Evolutionary conservation across 2,113 vertebrate genomes (phyloP), one percentile per base, ranked within the genome.

Genomic region (Brachypodius melanocephalos): DNA sequence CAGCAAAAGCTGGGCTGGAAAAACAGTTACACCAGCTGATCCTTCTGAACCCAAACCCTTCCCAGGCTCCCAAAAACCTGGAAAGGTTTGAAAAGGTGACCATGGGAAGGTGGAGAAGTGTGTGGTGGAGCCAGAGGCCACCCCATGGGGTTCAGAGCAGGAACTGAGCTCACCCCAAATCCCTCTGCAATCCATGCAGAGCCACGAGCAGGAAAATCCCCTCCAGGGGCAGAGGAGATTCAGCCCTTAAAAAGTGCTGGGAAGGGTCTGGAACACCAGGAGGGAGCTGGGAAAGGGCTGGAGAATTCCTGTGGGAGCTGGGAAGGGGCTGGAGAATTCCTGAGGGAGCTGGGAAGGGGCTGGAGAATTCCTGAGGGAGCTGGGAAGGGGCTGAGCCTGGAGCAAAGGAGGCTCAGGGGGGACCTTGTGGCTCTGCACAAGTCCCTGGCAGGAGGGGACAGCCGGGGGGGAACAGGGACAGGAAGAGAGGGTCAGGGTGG

Each of bases 61-160:
- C 11, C 22, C 68, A 67, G 14, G 4, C 17, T 40, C 36, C 51
- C 74, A 32, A 13, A 69, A 73, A 34, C 32, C 26, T 69, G 43
- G 32, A 6, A 29, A 14, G 13, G 17, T 20, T 20, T 29, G 46
- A 9, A 31, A 46, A 38, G 28, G 42, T 12, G n/a, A 29, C 32
- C 66, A 45, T 0, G 0, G 42, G 36, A 38, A 75, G 57, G 40
- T 36, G 31, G 29, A 45, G 43, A 69, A 54, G 25, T 1, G 5
- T 3, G 14, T 1, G 10, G 19, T 6, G 24, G 15, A 71, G n/a
- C 14, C 54, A 48, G 14, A 13, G 36, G 29, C 32, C 26, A 63
- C 12, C 10, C 59, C 48, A 2, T 11, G 6, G 7, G 40, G 22
- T 0, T 40, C 32, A 59, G 55, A 46, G 72, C 40, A 59, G 36